A percentile compares a stretch with the other conserved stretches of the same genome.
Conservation (phyloP, 1,140 invertebrate genomes). For the Drosophila asahinai region DNA sequence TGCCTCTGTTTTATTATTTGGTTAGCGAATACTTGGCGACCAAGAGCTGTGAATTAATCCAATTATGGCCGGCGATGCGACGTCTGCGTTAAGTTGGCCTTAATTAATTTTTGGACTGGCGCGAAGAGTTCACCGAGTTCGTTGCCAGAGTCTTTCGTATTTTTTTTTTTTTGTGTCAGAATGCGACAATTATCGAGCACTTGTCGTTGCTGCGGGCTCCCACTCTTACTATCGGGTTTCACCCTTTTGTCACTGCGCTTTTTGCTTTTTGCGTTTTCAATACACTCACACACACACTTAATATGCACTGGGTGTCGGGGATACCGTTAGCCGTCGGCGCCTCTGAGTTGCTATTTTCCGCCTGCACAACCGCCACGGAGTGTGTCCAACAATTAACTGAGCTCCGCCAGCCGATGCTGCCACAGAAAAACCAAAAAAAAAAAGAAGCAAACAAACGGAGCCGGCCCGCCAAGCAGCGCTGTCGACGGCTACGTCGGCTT, state of each 20-base stretch:
- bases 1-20: constrained; percentile 28
- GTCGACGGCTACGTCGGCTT: constrained; percentile 40
- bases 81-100: constrained; percentile 61
- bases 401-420: constrained; percentile 70
- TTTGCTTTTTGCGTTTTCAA: constrained; percentile 27
- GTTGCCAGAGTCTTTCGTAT: constrained; percentile 58
- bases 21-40: constrained; percentile 38
- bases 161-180: constrained; percentile 7
- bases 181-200: constrained; percentile 33
- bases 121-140: constrained; percentile 45
- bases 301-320: constrained; percentile 40
- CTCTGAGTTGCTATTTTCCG: constrained; percentile 35
- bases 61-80: constrained; percentile 61
- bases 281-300: constrained; percentile 44
- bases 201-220: constrained; percentile 25
- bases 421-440: constrained; percentile 80
- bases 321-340: constrained; percentile 57
- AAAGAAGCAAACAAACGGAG: constrained; percentile 42
- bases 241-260: constrained; percentile 47
- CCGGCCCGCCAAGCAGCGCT: constrained; percentile 40
- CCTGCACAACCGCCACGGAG: constrained; percentile 69
- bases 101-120: constrained; percentile 49
- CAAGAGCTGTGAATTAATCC: constrained; percentile 63
- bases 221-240: constrained; percentile 29
- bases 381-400: constrained; percentile 83